Evolutionary conservation across 2,113 vertebrate species (phyloP).

Genomic region (Colius striatus): DNA sequence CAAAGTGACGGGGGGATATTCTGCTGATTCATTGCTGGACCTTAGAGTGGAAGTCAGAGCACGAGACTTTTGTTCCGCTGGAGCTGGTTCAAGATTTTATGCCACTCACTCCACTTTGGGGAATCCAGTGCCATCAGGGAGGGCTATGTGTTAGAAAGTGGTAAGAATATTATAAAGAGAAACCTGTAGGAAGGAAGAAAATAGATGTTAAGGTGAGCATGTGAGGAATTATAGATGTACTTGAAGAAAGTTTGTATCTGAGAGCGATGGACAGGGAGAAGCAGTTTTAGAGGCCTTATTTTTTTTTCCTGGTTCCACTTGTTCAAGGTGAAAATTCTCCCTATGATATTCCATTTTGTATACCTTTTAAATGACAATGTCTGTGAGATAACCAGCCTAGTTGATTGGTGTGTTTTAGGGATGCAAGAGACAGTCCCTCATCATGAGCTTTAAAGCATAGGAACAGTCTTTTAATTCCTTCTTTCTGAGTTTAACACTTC

Average conservation of each 20-base stretch:
- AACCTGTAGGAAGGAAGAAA: not conserved
- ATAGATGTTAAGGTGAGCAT: not conserved
- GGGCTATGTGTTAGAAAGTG: not conserved
- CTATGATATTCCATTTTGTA: not conserved
- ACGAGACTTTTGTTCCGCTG: not conserved
- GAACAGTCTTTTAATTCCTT: not conserved
- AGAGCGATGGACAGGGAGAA: not conserved
- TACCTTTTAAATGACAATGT: not conserved
- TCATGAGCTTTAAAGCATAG: not conserved
- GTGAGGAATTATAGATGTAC: not conserved
- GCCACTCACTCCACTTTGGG: not conserved
- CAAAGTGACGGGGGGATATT: not conserved
- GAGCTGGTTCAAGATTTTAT: not conserved
- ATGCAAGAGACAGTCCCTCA: not conserved
- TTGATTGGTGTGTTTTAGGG: not conserved
- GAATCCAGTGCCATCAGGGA: not conserved
- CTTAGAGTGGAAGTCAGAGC: not conserved
- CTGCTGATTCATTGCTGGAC: not conserved
- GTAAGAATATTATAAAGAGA: not conserved
- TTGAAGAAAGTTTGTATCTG: not conserved
- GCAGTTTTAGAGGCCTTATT: not conserved
- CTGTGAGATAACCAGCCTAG: not conserved
- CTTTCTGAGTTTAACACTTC: not conserved
- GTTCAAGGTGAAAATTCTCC: not conserved
- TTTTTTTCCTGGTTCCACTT: not conserved